These are phyloP conservation scores for Lycophotia porphyrea DNA, from an alignment of 2,888 invertebrate genomes.

Conservation along the genomic window DNA sequence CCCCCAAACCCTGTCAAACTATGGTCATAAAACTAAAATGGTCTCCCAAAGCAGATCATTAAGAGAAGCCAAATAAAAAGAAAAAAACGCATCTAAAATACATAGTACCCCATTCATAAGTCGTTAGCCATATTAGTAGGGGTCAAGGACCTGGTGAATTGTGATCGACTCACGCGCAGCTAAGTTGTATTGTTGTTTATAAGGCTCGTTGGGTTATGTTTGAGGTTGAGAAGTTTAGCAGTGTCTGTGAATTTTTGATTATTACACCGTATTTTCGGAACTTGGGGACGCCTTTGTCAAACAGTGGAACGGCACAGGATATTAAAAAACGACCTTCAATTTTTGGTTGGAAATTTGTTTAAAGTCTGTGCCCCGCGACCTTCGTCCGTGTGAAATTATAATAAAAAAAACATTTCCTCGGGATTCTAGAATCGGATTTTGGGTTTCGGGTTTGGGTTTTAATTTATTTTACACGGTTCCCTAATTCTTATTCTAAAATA, in stretches of 20 bases:
- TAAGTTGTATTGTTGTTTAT: conserved; percentile 55
- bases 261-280: background rate
- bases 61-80: conserved; percentile 47
- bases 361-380: no score
- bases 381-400: no score
- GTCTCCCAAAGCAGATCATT: conserved; percentile 36
- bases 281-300: no score
- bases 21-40: conserved; percentile 40
- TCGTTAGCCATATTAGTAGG: conserved; percentile 71
- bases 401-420: no score
- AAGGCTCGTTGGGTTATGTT: conserved; percentile 31
- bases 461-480: no score
- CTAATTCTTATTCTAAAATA: no score
- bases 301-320: no score
- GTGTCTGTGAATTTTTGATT: background rate
- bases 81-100: conserved; percentile 60
- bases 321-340: no score
- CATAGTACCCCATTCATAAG: conserved; percentile 77
- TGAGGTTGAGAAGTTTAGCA: conserved; percentile 1
- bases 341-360: no score
- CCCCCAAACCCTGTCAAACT: conserved; percentile 4
- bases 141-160: conserved; percentile 80
- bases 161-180: conserved; percentile 74
- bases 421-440: no score
- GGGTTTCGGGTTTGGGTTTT: no score